Conservation (phyloP, 2,888 invertebrate genomes). For the Gnatocerus cornutus region DNA sequence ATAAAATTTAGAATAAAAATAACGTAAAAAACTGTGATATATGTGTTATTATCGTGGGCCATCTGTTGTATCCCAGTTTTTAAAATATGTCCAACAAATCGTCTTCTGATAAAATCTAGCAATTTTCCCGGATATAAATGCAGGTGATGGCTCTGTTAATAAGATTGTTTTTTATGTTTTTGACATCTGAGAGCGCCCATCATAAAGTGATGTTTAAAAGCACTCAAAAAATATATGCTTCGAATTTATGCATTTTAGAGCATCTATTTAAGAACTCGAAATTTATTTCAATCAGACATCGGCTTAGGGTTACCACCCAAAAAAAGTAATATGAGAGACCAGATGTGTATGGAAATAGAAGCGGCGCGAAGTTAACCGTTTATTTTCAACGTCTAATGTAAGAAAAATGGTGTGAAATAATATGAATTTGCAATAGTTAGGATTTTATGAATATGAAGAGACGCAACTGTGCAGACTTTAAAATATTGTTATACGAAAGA, state of each 20-base stretch:
- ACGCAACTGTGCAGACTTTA: conserved; percentile 26
- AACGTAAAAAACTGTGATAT: no score
- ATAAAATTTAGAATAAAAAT: no score
- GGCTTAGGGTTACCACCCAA: conserved; percentile 38
- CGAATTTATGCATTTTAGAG: conserved; percentile 9
- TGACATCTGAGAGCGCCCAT: no score
- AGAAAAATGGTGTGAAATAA: conserved; percentile 31
- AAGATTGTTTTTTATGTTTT: no score
- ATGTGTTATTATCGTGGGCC: no score
- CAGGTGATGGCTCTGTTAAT: no score
- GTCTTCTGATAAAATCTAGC: no score
- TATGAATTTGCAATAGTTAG: conserved; percentile 39
- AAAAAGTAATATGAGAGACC: conserved; percentile 35
- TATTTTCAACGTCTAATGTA: conserved; percentile 4
- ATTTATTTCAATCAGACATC: conserved; percentile 45
- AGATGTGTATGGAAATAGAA: conserved; percentile 41
- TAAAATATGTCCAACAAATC: no score
- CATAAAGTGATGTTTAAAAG: not conserved
- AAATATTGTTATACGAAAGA: conserved; percentile 31
- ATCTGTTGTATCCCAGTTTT: no score
- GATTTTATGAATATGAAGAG: conserved; percentile 24
- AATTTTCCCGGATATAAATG: no score
- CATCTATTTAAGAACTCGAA: conserved; percentile 35
- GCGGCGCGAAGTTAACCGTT: conserved; percentile 19
- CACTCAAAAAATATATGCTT: conserved; percentile 4